Conservation (phyloP, 2,797 vertebrate species). For the Tokudaia muenninki region DNA sequence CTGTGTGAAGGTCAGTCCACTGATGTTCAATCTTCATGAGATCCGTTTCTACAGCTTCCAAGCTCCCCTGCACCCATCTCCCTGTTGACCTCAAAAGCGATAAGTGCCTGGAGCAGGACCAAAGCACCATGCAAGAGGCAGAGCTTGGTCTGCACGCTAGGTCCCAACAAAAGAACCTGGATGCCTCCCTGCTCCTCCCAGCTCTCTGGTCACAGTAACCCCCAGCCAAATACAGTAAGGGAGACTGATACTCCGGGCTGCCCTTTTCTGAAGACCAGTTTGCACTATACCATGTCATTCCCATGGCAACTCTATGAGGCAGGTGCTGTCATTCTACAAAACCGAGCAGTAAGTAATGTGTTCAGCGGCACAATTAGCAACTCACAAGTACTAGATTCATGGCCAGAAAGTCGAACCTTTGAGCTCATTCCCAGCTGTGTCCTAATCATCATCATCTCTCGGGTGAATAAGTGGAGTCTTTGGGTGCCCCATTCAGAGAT, state of each 20-base stretch:
- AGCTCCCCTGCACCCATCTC: neutral
- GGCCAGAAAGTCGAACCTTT: neutral
- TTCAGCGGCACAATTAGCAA: neutral
- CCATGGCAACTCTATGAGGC: neutral
- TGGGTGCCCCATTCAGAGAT: neutral
- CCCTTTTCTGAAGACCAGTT: neutral
- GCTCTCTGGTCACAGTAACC: neutral
- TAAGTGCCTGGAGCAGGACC: neutral
- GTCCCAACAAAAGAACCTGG: neutral
- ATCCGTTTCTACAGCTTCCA: neutral
- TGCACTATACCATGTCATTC: neutral
- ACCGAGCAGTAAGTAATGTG: neutral
- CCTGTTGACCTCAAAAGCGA: neutral
- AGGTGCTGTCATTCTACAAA: neutral
- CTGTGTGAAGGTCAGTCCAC: neutral
- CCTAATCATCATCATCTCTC: neutral
- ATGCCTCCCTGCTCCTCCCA: neutral
- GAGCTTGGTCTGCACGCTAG: neutral
- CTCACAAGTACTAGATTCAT: neutral
- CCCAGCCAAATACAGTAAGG: neutral
- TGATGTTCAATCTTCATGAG: neutral
- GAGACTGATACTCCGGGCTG: neutral
- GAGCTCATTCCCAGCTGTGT: neutral
- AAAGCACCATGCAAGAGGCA: neutral
- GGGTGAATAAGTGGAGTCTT: neutral